A percentile compares a stretch with the other conserved stretches of the same genome.
These are phyloP conservation scores for Norana najaformis DNA, from an alignment of 2,888 invertebrate genomes.

Conservation along the genomic window DNA sequence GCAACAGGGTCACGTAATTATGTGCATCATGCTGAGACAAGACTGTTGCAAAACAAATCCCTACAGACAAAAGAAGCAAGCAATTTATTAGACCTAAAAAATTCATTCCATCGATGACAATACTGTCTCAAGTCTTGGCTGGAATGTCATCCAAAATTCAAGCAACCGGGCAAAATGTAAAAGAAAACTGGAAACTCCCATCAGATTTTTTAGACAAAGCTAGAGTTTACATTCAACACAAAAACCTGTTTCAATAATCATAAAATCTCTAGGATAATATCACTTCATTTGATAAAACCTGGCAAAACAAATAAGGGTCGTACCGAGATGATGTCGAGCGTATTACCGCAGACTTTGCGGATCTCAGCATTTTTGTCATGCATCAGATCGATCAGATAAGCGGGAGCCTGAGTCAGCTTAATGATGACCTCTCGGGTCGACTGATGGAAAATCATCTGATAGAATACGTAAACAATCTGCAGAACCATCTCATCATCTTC, in stretches of 20 bases:
- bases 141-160: too few species aligned
- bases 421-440: constrained; percentile 74
- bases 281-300: too few species aligned
- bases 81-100: too few species aligned
- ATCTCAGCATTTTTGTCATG: constrained; percentile 94
- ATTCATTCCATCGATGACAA: too few species aligned
- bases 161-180: too few species aligned
- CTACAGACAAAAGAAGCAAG: too few species aligned
- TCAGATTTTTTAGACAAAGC: too few species aligned
- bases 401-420: constrained; percentile 86
- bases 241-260: too few species aligned
- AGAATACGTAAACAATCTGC: constrained; percentile 93
- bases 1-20: background rate
- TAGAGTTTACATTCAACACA: too few species aligned
- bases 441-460: constrained; percentile 67
- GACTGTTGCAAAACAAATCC: background rate
- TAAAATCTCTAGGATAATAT: too few species aligned
- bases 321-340: constrained; percentile 91
- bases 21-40: background rate
- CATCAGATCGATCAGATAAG: constrained; percentile 93
- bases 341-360: constrained; percentile 89
- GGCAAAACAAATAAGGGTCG: background rate
- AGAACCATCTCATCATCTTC: constrained; percentile 97
- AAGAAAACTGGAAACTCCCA: too few species aligned
- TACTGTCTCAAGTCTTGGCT: too few species aligned